phyloP scores from a whole-genome alignment of 2,888 invertebrate genomes.

The Chrysina gloriosa region DNA sequence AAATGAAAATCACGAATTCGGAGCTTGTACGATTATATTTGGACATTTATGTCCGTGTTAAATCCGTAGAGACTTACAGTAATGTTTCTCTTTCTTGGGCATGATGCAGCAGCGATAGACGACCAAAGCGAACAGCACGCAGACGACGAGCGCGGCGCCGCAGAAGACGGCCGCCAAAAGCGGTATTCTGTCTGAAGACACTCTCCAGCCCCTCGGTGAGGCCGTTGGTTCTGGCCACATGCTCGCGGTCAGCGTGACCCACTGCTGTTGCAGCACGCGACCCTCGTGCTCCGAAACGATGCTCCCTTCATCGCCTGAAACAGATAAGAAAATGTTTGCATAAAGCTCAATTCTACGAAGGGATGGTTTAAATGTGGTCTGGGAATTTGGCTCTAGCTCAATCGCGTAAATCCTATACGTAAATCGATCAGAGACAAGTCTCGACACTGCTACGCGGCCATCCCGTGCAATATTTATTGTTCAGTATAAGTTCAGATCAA shows the following conservation, averaged over 20 bases:
- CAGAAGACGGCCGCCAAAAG: constrained; percentile 66
- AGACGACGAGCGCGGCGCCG: constrained; percentile 73
- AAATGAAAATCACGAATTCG: too few relatives aligned
- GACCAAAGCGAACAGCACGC: constrained; percentile 72
- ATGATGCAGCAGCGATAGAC: constrained; percentile 78
- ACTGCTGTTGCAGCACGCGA: constrained; percentile 66
- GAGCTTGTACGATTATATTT: too few relatives aligned
- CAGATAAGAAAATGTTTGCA: not conserved
- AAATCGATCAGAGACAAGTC: too few relatives aligned
- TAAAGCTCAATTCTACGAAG: too few relatives aligned
- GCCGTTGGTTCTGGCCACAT: constrained; percentile 66
- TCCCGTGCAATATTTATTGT: too few relatives aligned
- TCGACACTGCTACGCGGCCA: too few relatives aligned
- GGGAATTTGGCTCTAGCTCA: too few relatives aligned
- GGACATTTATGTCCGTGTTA: too few relatives aligned
- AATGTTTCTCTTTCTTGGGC: constrained; percentile 77
- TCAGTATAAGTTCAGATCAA: too few relatives aligned
- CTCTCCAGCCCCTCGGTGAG: constrained; percentile 63
- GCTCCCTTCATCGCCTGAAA: constrained; percentile 60
- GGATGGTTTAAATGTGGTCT: too few relatives aligned
- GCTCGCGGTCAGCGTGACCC: constrained; percentile 68
- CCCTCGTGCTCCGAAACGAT: constrained; percentile 54
- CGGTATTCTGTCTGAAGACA: constrained; percentile 65
- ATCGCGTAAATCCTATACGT: too few relatives aligned
- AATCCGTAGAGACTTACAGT: constrained; percentile 71